Evolutionary conservation across 2,113 vertebrate species (phyloP).

Genomic region (Crocuta crocuta): DNA sequence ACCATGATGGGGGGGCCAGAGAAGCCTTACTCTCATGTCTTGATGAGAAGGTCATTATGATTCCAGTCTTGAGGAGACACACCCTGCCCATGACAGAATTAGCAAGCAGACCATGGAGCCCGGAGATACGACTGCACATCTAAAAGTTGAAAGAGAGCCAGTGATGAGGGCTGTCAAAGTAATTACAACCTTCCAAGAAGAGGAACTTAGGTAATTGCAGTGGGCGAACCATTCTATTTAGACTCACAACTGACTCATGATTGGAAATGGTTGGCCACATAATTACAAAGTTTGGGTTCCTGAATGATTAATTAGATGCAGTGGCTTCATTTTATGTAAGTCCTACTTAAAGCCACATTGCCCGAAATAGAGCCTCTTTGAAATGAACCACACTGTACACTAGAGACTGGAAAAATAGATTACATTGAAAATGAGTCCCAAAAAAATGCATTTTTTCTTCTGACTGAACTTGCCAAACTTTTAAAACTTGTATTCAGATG

Average conservation of each 20-base stretch:
- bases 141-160: background rate
- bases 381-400: constrained; percentile 12
- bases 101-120: accelerated
- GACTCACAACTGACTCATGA: background rate
- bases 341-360: constrained; percentile 16
- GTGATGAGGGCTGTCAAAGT: background rate
- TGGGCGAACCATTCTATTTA: background rate
- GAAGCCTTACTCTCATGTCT: background rate
- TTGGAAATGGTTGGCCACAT: background rate
- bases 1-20: too few relatives aligned
- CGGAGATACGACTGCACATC: accelerated
- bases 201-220: background rate
- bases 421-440: background rate
- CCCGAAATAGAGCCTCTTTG: constrained; percentile 44
- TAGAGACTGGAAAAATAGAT: constrained; percentile 50
- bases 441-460: background rate
- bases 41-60: accelerated
- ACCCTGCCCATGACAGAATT: too few relatives aligned
- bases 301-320: background rate
- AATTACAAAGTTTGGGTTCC: constrained; percentile 40
- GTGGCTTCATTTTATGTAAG: background rate
- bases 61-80: background rate
- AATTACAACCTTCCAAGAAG: background rate
- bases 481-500: background rate
- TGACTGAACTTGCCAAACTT: background rate